A percentile compares a stretch with the other conserved stretches of the same genome.
These are phyloP conservation scores for Lethenteron reissneri DNA, from an alignment of 2,113 vertebrate genomes.

Conservation along the genomic window DNA sequence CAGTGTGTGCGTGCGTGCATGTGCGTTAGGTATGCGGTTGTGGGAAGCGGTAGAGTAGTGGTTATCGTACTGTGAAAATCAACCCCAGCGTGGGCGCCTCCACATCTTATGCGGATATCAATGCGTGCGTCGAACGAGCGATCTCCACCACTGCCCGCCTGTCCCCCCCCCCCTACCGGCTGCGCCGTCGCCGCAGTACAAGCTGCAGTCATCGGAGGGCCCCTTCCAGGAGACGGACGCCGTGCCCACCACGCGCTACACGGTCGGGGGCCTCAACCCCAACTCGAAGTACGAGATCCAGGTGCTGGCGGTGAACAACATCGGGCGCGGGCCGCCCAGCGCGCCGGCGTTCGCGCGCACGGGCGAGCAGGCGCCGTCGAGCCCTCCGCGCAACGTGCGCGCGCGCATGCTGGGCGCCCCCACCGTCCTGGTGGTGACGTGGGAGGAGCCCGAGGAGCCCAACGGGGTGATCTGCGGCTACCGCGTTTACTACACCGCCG, in stretches of 20 bases:
- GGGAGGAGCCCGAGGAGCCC: slow-evolving; percentile 90
- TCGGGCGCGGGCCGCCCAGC: slow-evolving; percentile 61
- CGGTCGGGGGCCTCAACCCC: slow-evolving; percentile 82
- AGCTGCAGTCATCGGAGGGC: slow-evolving; percentile 37
- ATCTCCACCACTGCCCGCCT: too few species aligned
- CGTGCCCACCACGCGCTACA: slow-evolving; percentile 91
- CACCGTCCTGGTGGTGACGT: slow-evolving; percentile 89
- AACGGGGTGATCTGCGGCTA: slow-evolving; percentile 90
- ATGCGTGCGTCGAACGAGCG: too few species aligned
- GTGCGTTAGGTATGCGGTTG: too few species aligned
- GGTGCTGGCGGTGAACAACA: slow-evolving; percentile 70
- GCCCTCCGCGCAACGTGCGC: slow-evolving; percentile 63
- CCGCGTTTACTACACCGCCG: slow-evolving; percentile 84
- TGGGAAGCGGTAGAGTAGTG: too few species aligned
- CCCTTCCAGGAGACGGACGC: slow-evolving; percentile 83
- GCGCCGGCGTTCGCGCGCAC: slow-evolving; percentile 48
- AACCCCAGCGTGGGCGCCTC: too few species aligned
- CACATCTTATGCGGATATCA: too few species aligned
- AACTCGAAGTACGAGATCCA: slow-evolving; percentile 76
- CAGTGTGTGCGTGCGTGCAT: too few species aligned
- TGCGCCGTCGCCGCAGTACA: slow-evolving; percentile 38
- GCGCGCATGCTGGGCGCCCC: slow-evolving; percentile 60
- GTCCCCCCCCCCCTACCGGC: too few species aligned
- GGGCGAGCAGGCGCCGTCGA: slow-evolving; percentile 76
- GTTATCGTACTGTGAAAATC: too few species aligned